A percentile compares a stretch with the other conserved stretches of the same genome.
Conservation (phyloP, 2,888 invertebrate species). For the Rotaria magnacalcarata region DNA sequence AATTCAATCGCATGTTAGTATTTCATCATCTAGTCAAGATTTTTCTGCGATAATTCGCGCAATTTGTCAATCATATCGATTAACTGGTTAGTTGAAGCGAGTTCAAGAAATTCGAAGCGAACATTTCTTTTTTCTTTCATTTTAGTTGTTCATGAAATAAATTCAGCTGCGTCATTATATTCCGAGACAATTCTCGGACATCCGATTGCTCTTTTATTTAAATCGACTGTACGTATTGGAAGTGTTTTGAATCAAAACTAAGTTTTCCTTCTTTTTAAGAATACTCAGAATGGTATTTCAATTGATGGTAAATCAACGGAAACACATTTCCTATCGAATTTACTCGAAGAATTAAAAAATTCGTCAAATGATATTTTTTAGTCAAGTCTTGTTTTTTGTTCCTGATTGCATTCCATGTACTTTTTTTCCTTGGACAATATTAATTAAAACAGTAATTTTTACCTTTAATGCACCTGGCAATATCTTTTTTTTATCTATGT, state of each 20-base stretch:
- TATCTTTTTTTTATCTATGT: not conserved
- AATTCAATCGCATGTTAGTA: not conserved
- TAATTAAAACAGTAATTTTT: not conserved
- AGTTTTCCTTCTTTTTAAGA: not conserved
- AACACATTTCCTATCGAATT: slow-evolving; percentile 2
- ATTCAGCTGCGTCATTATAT: not conserved
- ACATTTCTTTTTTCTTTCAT: no score
- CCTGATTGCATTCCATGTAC: not conserved
- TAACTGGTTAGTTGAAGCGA: not conserved
- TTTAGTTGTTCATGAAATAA: slow-evolving; percentile 11
- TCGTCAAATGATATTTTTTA: not conserved
- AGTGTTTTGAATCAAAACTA: not conserved
- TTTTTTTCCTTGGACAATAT: not conserved
- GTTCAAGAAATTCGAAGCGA: not conserved
- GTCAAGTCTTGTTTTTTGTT: not conserved
- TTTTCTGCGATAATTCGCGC: not conserved
- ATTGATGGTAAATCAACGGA: slow-evolving; percentile 26
- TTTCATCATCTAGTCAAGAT: slow-evolving; percentile 20
- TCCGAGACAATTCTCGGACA: not conserved
- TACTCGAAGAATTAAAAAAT: slow-evolving; percentile 16
- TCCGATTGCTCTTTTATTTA: slow-evolving; percentile 3
- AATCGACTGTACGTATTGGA: not conserved
- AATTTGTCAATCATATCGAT: not conserved
- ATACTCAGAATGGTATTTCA: not conserved
- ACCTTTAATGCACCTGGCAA: not conserved